Evolutionary conservation across 2,888 invertebrate genomes (phyloP).

Genomic region (Tenodera sinensis): DNA sequence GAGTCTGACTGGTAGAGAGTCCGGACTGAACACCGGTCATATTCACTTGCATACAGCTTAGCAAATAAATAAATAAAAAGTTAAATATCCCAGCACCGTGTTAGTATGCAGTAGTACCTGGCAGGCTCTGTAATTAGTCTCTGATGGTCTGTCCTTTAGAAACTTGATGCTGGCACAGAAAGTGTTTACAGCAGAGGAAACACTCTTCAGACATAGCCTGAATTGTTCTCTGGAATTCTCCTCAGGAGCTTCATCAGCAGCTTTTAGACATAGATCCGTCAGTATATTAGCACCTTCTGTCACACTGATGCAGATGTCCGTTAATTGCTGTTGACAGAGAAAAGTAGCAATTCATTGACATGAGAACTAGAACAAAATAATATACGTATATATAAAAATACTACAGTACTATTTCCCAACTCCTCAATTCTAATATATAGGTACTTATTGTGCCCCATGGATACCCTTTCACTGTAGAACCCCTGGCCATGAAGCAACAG

Average conservation of each 20-base stretch:
- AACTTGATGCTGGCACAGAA: conserved; percentile 28
- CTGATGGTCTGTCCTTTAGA: conserved; percentile 25
- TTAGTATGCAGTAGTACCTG: conserved; percentile 31
- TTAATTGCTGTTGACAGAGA: conserved; percentile 23
- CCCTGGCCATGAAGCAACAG: no score
- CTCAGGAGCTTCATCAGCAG: conserved; percentile 28
- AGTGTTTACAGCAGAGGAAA: conserved; percentile 24
- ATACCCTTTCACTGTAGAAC: no score
- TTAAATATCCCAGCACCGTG: neutral
- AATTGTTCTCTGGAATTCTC: conserved; percentile 27
- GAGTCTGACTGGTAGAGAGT: no score
- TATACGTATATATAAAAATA: no score
- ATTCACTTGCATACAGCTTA: no score
- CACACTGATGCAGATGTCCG: conserved; percentile 28
- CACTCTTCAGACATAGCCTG: conserved; percentile 27
- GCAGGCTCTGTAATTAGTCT: conserved; percentile 27
- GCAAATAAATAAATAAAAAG: no score
- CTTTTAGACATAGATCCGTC: conserved; percentile 26
- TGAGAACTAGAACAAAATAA: neutral
- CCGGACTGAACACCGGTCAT: no score
- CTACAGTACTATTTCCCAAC: no score
- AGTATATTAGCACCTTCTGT: conserved; percentile 26
- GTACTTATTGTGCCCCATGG: no score
- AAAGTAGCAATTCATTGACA: neutral
- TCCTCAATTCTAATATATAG: no score